Conservation (phyloP, 2,113 vertebrate genomes). For the Accipiter cooperii region DNA sequence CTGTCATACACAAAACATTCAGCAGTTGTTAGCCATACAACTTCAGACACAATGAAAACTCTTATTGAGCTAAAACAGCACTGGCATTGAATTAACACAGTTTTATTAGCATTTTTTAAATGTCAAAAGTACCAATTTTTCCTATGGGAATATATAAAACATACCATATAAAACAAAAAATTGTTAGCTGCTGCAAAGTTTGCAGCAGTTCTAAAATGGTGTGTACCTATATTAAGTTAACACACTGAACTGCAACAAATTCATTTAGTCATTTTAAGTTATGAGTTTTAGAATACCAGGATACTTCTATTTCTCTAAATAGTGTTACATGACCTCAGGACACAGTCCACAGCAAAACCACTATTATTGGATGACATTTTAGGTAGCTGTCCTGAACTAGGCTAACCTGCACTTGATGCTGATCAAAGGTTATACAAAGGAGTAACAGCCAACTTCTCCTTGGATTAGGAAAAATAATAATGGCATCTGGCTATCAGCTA, state of each 20-base stretch:
- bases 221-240: background rate
- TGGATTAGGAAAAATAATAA: background rate
- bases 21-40: background rate
- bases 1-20: background rate
- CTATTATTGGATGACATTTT: background rate
- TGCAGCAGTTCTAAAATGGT: background rate
- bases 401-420: background rate
- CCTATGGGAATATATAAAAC: background rate
- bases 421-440: background rate
- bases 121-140: background rate
- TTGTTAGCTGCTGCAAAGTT: background rate
- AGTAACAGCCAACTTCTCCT: background rate
- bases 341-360: background rate
- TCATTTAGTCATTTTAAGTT: background rate
- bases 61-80: background rate
- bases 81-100: background rate
- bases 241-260: background rate
- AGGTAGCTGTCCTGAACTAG: background rate
- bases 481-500: background rate
- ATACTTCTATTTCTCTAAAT: background rate
- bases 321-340: background rate
- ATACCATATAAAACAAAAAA: background rate
- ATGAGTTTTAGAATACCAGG: background rate
- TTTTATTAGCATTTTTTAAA: background rate
- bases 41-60: background rate